Conservation (phyloP, 2,113 vertebrate genomes). For the Notechis scutatus region DNA sequence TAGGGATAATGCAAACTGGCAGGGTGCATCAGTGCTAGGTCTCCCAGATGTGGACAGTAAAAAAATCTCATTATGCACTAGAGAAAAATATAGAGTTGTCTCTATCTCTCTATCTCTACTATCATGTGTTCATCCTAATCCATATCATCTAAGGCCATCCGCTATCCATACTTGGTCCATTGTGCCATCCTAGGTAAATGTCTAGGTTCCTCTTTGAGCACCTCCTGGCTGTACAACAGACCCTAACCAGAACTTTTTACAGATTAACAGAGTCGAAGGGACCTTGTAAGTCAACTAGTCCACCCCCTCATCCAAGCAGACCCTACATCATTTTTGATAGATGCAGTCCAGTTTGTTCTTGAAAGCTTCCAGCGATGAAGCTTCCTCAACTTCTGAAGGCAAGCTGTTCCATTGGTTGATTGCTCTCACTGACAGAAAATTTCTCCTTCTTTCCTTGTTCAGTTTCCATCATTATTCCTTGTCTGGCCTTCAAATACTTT, state of each 20-base stretch:
- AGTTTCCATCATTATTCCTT: too few species aligned
- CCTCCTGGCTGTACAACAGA: not conserved
- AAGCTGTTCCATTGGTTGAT: too few species aligned
- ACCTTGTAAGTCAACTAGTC: too few species aligned
- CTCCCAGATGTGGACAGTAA: not conserved
- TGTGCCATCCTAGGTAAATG: not conserved
- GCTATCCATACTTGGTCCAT: not conserved
- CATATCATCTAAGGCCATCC: not conserved
- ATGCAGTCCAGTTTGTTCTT: too few species aligned
- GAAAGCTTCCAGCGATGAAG: too few species aligned
- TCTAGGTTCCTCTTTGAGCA: not conserved
- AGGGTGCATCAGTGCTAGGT: not conserved
- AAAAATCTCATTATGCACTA: not conserved
- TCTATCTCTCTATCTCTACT: not conserved
- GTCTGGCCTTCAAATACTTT: too few species aligned
- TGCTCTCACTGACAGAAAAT: too few species aligned
- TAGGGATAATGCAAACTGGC: not conserved
- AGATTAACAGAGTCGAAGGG: too few species aligned
- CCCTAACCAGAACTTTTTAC: not conserved
- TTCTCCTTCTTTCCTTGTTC: too few species aligned
- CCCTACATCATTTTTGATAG: too few species aligned
- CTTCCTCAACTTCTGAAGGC: too few species aligned
- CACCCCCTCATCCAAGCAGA: too few species aligned
- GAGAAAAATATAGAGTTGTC: not conserved
- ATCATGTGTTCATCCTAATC: not conserved